phyloP scores from a whole-genome alignment of 37 sponge, comb jelly and placozoan genomes.

The Mnemiopsis leidyi region DNA sequence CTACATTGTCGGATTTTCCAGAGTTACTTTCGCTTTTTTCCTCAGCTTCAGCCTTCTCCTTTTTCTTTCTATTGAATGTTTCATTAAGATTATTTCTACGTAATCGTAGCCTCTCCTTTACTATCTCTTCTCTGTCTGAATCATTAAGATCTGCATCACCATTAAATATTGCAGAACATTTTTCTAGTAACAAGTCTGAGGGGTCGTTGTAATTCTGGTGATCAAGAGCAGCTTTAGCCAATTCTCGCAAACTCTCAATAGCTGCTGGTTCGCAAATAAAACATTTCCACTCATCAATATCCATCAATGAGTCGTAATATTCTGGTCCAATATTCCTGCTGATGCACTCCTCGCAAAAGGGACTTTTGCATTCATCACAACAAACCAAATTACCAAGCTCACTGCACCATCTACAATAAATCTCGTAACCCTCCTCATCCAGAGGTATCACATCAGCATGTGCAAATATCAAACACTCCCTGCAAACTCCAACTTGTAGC shows the following conservation, averaged over 20 bases:
- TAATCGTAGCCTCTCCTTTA: slow-evolving; percentile 20
- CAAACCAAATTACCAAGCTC: slow-evolving; percentile 47
- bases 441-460: slow-evolving; percentile 7
- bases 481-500: slow-evolving; percentile 38
- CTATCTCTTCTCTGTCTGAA: slow-evolving; percentile 54
- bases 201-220: slow-evolving; percentile 38
- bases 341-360: slow-evolving; percentile 52
- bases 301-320: background rate
- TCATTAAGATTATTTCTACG: background rate
- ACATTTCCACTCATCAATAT: slow-evolving; percentile 41
- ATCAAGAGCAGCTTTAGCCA: slow-evolving; percentile 59
- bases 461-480: slow-evolving; percentile 42
- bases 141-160: slow-evolving; percentile 45
- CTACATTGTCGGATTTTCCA: background rate
- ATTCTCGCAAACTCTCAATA: background rate
- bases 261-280: slow-evolving; percentile 3
- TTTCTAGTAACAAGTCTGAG: slow-evolving; percentile 14
- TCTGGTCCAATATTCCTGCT: slow-evolving; percentile 22
- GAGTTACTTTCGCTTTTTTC: background rate
- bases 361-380: slow-evolving; percentile 25
- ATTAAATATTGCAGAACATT: slow-evolving; percentile 2
- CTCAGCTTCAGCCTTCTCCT: background rate
- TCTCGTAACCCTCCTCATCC: slow-evolving; percentile 44
- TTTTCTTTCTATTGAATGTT: background rate
- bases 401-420: slow-evolving; percentile 23